phyloP scores from a whole-genome alignment of 2,113 vertebrate species.

The Orycteropus afer region DNA sequence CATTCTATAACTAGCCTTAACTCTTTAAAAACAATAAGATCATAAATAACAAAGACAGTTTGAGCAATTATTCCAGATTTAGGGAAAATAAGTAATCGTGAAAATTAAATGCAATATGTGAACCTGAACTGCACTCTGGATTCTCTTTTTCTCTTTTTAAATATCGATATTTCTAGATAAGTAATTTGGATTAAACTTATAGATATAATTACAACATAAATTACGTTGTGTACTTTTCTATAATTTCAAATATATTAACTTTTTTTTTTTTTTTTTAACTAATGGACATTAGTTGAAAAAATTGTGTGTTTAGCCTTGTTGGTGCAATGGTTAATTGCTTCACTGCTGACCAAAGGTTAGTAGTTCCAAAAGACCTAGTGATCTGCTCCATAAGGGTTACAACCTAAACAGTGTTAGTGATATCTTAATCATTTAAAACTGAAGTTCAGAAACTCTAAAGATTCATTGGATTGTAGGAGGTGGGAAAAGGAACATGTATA shows the following conservation, averaged over 20 bases:
- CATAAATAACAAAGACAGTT: no score
- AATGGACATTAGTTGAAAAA: background rate
- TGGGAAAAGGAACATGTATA: background rate
- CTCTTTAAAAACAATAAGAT: no score
- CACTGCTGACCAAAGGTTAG: no score
- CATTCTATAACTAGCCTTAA: no score
- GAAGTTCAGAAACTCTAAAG: background rate
- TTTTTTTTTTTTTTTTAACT: no score
- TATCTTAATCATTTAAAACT: background rate
- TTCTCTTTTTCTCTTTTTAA: background rate
- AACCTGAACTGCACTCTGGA: no score
- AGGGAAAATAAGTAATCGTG: no score
- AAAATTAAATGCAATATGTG: no score
- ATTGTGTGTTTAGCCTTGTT: background rate
- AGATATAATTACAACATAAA: background rate
- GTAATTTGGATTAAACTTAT: background rate
- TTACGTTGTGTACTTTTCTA: background rate
- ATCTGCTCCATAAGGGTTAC: background rate
- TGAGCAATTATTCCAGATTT: no score
- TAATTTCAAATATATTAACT: background rate
- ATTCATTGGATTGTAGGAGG: background rate
- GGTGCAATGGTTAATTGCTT: background rate
- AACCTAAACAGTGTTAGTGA: background rate
- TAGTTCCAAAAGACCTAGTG: background rate
- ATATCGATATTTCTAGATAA: background rate